phyloP scores from a whole-genome alignment of 2,113 vertebrate genomes.

The Empidonax traillii region DNA sequence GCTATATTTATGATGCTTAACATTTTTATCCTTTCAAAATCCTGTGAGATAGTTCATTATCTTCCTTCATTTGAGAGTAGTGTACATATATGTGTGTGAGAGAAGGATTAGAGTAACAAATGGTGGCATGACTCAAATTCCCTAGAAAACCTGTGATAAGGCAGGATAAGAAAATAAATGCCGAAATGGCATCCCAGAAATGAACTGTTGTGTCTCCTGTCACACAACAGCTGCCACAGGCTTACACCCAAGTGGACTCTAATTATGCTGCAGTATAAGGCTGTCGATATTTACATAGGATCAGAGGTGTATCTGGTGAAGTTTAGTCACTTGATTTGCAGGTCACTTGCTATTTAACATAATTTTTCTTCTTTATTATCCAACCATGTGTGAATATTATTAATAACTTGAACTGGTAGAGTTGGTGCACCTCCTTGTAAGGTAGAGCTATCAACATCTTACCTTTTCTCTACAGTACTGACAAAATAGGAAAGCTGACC shows the following conservation, averaged over 20 bases:
- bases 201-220: not conserved
- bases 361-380: not conserved
- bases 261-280: not conserved
- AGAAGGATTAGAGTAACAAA: not conserved
- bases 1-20: not conserved
- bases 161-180: not conserved
- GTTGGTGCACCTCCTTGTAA: not conserved
- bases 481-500: not conserved
- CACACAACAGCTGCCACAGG: not conserved
- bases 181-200: not conserved
- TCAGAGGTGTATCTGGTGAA: rapidly evolving
- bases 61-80: not conserved
- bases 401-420: not conserved
- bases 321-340: not conserved
- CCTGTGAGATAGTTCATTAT: not conserved
- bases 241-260: not conserved
- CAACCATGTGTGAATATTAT: not conserved
- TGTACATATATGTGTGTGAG: not conserved
- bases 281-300: rapidly evolving
- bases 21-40: not conserved
- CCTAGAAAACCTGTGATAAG: not conserved
- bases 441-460: not conserved
- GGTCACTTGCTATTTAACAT: not conserved
- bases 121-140: not conserved
- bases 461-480: not conserved